Conservation (phyloP, 2,113 vertebrate species). For the Numida meleagris region DNA sequence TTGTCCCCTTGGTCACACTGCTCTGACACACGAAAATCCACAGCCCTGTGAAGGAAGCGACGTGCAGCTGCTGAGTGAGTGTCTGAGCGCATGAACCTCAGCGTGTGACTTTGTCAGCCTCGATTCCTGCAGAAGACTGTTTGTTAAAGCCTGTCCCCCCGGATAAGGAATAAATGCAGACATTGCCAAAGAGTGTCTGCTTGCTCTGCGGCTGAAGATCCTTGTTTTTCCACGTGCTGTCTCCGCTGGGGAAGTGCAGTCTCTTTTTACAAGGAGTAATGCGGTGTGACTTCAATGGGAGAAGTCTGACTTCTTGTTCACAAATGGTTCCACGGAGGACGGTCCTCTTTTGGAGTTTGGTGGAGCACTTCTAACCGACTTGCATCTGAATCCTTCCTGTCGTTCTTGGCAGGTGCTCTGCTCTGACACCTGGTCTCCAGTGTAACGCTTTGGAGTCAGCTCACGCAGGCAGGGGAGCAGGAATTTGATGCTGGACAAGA, state of each 20-base stretch:
- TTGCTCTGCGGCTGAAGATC: neutral
- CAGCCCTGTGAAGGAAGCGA: neutral
- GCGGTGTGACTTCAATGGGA: rapidly evolving
- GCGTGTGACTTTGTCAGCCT: neutral
- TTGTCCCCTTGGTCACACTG: neutral
- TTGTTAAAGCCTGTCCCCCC: neutral
- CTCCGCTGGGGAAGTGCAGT: rapidly evolving
- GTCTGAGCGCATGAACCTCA: neutral
- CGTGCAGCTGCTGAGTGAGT: neutral
- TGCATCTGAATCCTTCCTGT: neutral
- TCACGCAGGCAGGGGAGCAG: neutral
- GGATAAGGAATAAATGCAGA: neutral
- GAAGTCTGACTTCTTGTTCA: rapidly evolving
- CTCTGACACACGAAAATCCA: neutral
- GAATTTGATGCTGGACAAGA: neutral
- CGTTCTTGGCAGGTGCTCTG: neutral
- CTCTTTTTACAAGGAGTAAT: neutral
- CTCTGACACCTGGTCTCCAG: neutral
- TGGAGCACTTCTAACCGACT: neutral
- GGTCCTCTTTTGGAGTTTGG: neutral
- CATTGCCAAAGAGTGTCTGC: neutral
- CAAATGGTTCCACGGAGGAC: neutral
- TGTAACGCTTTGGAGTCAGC: neutral
- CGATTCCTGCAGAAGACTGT: neutral
- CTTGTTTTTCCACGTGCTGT: rapidly evolving